A percentile compares a stretch with the other conserved stretches of the same genome.
phyloP scores from a whole-genome alignment of 2,797 vertebrate genomes.

The Poeciliopsis turneri region DNA sequence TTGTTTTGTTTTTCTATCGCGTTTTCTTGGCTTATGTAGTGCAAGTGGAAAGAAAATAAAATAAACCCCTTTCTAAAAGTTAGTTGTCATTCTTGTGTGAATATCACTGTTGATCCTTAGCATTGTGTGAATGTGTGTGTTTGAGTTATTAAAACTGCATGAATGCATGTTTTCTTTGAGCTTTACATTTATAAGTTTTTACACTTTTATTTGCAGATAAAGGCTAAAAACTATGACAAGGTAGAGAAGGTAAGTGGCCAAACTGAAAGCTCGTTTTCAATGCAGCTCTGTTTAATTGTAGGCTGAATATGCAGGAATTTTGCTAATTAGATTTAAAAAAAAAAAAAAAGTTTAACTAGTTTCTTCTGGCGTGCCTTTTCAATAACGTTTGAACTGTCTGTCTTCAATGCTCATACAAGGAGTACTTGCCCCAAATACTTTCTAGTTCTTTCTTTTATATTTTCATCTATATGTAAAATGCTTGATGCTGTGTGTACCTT shows the following conservation, averaged over 20 bases:
- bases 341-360: background rate
- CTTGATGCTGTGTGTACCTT: background rate
- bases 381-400: background rate
- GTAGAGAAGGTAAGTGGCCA: constrained; percentile 97
- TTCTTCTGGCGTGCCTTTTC: background rate
- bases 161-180: constrained; percentile 60
- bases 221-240: constrained; percentile 99
- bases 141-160: constrained; percentile 57
- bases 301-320: background rate
- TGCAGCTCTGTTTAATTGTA: background rate
- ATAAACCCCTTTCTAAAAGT: constrained; percentile 74
- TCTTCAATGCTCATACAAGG: background rate
- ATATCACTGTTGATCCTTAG: constrained; percentile 86
- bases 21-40: constrained; percentile 40
- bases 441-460: background rate
- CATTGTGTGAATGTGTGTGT: constrained; percentile 33
- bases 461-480: background rate
- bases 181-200: constrained; percentile 56
- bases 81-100: constrained; percentile 82
- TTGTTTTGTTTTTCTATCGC: background rate
- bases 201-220: constrained; percentile 91
- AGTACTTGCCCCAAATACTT: background rate
- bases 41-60: constrained; percentile 68
- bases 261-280: constrained; percentile 5
- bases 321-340: background rate